A percentile compares a stretch with the other conserved stretches of the same genome.
phyloP scores from a whole-genome alignment of 2,888 invertebrate genomes.

The Eilema depressum region DNA sequence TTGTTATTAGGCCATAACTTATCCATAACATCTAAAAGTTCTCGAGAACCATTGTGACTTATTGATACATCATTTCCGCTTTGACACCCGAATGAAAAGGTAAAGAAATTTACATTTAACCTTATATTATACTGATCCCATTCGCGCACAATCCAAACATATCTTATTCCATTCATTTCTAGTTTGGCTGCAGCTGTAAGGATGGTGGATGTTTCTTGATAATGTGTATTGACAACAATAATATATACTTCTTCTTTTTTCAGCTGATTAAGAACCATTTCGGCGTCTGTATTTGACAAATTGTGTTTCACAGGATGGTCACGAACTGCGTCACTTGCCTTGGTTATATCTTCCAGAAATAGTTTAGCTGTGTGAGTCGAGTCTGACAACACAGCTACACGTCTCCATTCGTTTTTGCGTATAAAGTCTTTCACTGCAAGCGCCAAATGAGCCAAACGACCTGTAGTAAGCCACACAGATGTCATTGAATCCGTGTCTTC shows the following conservation, averaged over 20 bases:
- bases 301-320: conserved; percentile 3
- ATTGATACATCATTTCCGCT: not conserved
- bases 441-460: conserved; percentile 8
- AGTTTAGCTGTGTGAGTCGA: conserved; percentile 6
- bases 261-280: conserved; percentile 6
- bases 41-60: not conserved
- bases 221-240: conserved; percentile 20
- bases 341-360: conserved; percentile 10
- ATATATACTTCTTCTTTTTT: no score
- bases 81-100: conserved; percentile 17
- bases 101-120: conserved; percentile 8
- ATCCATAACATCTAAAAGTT: not conserved
- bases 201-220: conserved; percentile 14
- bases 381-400: conserved; percentile 23
- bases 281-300: not conserved
- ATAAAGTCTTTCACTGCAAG: conserved; percentile 17
- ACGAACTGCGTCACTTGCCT: not conserved
- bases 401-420: conserved; percentile 11
- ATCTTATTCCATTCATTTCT: conserved; percentile 19
- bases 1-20: not conserved
- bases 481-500: not conserved
- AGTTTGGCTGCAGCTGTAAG: conserved; percentile 14
- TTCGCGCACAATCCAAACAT: conserved; percentile 23
- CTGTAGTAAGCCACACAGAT: conserved; percentile 19
- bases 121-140: conserved; percentile 9